Evolutionary conservation across 2,113 vertebrate genomes (phyloP), one percentile per base, ranked within the genome.

Genomic region (Entelurus aequoreus): DNA sequence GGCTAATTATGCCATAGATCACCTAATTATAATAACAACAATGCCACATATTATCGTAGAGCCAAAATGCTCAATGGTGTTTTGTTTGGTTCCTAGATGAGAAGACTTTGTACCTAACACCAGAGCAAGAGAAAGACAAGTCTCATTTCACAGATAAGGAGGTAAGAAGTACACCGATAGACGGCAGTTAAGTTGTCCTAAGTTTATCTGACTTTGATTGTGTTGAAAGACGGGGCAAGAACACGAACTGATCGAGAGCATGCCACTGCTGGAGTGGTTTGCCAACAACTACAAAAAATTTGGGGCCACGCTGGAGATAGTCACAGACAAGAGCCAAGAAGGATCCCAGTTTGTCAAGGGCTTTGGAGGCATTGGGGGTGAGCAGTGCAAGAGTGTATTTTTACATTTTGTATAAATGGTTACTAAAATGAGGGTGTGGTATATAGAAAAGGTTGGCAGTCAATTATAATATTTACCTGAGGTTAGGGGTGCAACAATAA

Each of bases 91-190:
- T 83, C 86, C 61, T 79, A 98, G 97, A 97, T 83, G 95, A 98
- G 83, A 99, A 99, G 90, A 94, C 93, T 81, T 92, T 99, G 74
- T 97, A 97, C 88, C 89, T 99, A 87, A 98, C 95, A 81, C 95
- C 95, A 76, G 96, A 99, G 76, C 97, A 99, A 77, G 97, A 99
- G 87, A 99, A 99, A 88, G 97, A 99, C 90, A 98, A 98, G 86
- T 99, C 97, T 74, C 97, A 99, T 88, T 99, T 99, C 90, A 98
- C 94, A 92, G 97, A 99, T 84, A 99, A 98, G 89, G 97, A 99
- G 94, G 97, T 98, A 87, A 82, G 88, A 12, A 5, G 12, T 15
- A 6, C 21, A 48, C 14, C 48, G 9, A 15, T 49, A 6, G 56
- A 49, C 7, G 1, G 16, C 38, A 60, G 3, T 51, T 7, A 13